Evolutionary conservation across 1,140 invertebrate species (phyloP), one percentile per base, ranked within the genome.

Genomic region (Leucophenga varia): DNA sequence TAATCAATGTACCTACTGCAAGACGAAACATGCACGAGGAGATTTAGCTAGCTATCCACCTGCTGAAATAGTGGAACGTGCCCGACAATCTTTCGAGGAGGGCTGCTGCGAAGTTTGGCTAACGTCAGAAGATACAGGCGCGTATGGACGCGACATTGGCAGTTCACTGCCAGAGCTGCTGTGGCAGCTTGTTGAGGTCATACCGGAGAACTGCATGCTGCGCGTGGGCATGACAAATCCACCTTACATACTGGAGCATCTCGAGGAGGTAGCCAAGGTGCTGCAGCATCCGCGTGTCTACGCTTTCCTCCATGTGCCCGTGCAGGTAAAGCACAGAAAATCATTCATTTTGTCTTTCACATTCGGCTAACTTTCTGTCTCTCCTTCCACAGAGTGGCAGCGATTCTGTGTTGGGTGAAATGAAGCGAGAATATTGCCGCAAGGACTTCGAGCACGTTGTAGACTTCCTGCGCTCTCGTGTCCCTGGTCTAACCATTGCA

Each of bases 1-100:
- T 3, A 99, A 99, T 79, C 91, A 97, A 58, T 99, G 97, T 72
- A 98, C 96, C 0, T 99, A 98, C 72, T 98, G 96, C 68, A 98
- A 98, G 77, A 99, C 96, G 0, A 98, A 98, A 74, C 93, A 97
- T 77, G 96, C 96, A 0, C 77, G 96, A 51, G 97, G 97, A 1
- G 90, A 98, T 71, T 74, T 99, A 2, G 94, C 91, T 0, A 97
- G 94, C 74, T 99, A 98, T 78, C 84, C 86, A 0, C 86, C 91
- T 0, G 86, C 88, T 44, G 88, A 93, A 75, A 91, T 93, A 18
- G 82, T 93, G 0, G 82, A 84, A 12, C 77, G 90, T 48, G 90
- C 90, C 0, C 72, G 79, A 45, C 91, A 95, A 77, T 91, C 93
- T 0, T 97, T 93, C 64, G 74, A 80, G 44, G 95, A 99, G 77